Base-by-base conservation (phyloP, 1,140 invertebrate genomes). In the Drosophila neocordata region DNA sequence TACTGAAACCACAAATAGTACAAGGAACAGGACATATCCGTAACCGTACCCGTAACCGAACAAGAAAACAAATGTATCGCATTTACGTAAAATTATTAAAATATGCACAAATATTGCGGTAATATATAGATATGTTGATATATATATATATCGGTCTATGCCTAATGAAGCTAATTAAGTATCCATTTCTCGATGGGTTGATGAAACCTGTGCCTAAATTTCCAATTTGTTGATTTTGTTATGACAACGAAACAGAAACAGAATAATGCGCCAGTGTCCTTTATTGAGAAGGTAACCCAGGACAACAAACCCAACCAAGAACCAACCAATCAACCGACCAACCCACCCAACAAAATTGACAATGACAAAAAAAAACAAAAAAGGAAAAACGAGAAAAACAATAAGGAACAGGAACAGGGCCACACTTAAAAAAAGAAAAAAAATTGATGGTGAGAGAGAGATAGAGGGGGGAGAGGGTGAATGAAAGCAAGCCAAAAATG, bases 161-260 rank as follows among this genome's bases (percentile, higher is more conserved):
- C 31, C 37, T 73, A 60, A 72, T 73, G 72, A 65, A 37, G 41
- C 73, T 55, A 73, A 77, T 77, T 77, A 73, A 48, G 18, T 51
- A 13, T 41, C 22, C 15, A 31, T 31, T 31, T 1, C 27, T 31
- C 34, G 34, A 2, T 35, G 11, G 11, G 1, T 35, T 35, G 6
- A 37, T 20, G 55, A 75, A 74, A 67, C 63, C 48, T 12, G 12
- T 22, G 20, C 9, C 56, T 64, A 1, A 15, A 15, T 62, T 56
- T 61, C 9, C 20, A 20, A 65, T 76, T 72, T 87, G 79, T 88
- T 85, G 74, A 87, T 87, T 85, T 85, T 85, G 78, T 85, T 82
- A 85, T 85, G 82, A 87, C 78, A 85, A 85, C 82, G 70, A 69
- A 78, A 87, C 70, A 83, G 79, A 58, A 52, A 62, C 52, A 74